Percentiles rank a stretch among this genome's conserved stretches.
Evolutionary conservation across 2,888 invertebrate species (phyloP).

Genomic region (Eupeodes latifasciatus): DNA sequence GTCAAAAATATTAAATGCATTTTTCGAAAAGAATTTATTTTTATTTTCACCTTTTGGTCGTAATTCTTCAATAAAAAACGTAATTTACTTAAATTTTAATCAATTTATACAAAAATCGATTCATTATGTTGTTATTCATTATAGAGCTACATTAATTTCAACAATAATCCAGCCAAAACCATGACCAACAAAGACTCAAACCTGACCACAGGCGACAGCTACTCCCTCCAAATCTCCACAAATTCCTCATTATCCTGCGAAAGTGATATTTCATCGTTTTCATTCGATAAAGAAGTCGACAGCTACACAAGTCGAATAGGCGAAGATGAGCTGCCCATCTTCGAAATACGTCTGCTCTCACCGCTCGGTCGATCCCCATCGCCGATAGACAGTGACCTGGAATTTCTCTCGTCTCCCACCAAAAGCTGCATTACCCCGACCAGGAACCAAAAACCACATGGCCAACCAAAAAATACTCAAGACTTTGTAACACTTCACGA

Average conservation of each 20-base stretch:
- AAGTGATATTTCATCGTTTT: constrained; percentile 80
- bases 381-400: constrained; percentile 80
- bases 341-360: constrained; percentile 82
- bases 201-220: constrained; percentile 56
- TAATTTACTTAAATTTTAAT: neutral
- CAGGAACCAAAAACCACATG: constrained; percentile 22
- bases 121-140: neutral
- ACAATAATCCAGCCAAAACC: neutral
- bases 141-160: constrained; percentile 3
- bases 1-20: constrained; percentile 66
- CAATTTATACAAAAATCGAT: neutral
- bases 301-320: constrained; percentile 72
- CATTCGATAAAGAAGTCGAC: constrained; percentile 80
- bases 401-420: constrained; percentile 71
- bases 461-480: constrained; percentile 76
- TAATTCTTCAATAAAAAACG: constrained; percentile 32
- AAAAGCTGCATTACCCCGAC: constrained; percentile 76
- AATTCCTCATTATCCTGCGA: constrained; percentile 81
- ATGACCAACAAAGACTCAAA: constrained; percentile 68
- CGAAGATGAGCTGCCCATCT: constrained; percentile 82
- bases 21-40: constrained; percentile 60
- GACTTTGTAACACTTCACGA: constrained; percentile 82
- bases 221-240: constrained; percentile 79
- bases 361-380: constrained; percentile 82
- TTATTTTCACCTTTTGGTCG: constrained; percentile 46